These are phyloP conservation scores for Phalera bucephala DNA, from an alignment of 2,888 invertebrate species.

Conservation along the genomic window DNA sequence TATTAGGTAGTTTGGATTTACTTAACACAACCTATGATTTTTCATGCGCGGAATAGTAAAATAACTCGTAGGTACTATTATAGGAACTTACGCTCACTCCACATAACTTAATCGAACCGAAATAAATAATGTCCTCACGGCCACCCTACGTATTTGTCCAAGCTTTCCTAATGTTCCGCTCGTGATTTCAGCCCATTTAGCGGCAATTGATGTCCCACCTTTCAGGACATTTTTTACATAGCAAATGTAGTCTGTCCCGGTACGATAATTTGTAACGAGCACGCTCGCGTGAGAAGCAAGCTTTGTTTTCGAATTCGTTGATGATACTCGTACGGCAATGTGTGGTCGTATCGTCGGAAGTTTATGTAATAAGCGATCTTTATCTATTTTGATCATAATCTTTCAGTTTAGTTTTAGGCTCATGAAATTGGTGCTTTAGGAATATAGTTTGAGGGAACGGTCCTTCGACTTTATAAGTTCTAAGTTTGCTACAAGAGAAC, in stretches of 20 bases:
- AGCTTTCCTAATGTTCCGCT: conserved; percentile 16
- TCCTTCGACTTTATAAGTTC: too few relatives aligned
- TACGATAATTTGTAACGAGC: conserved; percentile 13
- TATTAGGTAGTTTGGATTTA: too few relatives aligned
- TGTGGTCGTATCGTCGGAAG: not conserved
- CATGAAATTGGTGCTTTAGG: too few relatives aligned
- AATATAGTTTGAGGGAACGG: too few relatives aligned
- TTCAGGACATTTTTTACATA: conserved; percentile 26
- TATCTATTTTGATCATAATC: too few relatives aligned
- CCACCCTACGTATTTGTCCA: conserved; percentile 17
- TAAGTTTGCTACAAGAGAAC: too few relatives aligned
- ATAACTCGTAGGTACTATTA: too few relatives aligned
- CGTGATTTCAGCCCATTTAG: conserved; percentile 34
- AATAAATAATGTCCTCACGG: not conserved
- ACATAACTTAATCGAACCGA: too few relatives aligned
- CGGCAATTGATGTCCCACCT: conserved; percentile 28
- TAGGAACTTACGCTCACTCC: too few relatives aligned
- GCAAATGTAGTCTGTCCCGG: conserved; percentile 17
- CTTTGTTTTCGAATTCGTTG: not conserved
- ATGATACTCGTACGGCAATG: not conserved
- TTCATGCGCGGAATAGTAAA: too few relatives aligned
- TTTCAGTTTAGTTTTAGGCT: too few relatives aligned
- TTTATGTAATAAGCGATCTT: not conserved
- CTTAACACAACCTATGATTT: too few relatives aligned
- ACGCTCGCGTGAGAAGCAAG: conserved; percentile 8